A percentile compares a stretch with the other conserved stretches of the same genome.
These are phyloP conservation scores for Epiblema foenella DNA, from an alignment of 2,888 invertebrate genomes.

Conservation along the genomic window DNA sequence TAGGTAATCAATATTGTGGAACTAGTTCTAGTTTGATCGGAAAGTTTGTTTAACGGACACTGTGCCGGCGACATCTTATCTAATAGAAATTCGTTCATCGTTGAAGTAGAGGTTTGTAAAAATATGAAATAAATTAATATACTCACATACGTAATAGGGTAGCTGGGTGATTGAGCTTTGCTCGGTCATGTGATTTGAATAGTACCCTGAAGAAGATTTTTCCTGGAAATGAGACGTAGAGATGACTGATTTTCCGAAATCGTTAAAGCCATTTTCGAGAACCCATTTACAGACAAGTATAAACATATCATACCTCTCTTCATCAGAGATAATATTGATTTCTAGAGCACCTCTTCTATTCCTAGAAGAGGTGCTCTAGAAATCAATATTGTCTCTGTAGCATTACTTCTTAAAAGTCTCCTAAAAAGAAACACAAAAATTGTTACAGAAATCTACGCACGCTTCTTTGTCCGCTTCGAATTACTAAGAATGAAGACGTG, in stretches of 20 bases:
- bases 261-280: no score
- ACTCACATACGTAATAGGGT: neutral
- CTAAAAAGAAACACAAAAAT: neutral
- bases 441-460: neutral
- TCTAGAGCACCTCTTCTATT: no score
- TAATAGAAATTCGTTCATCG: neutral
- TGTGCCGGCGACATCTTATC: constrained; percentile 5
- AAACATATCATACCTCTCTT: no score
- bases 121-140: neutral
- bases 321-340: no score
- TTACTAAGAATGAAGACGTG: constrained; percentile 3
- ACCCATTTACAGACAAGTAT: no score
- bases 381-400: neutral
- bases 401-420: neutral
- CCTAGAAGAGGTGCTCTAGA: no score
- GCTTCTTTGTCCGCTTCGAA: no score
- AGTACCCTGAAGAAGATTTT: no score
- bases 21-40: constrained; percentile 19
- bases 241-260: no score
- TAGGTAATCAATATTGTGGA: constrained; percentile 35
- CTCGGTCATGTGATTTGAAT: no score
- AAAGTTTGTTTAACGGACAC: constrained; percentile 21
- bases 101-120: neutral
- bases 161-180: no score
- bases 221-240: no score